Evolutionary conservation across 2,113 vertebrate genomes (phyloP).

Genomic region (Tachycineta bicolor): DNA sequence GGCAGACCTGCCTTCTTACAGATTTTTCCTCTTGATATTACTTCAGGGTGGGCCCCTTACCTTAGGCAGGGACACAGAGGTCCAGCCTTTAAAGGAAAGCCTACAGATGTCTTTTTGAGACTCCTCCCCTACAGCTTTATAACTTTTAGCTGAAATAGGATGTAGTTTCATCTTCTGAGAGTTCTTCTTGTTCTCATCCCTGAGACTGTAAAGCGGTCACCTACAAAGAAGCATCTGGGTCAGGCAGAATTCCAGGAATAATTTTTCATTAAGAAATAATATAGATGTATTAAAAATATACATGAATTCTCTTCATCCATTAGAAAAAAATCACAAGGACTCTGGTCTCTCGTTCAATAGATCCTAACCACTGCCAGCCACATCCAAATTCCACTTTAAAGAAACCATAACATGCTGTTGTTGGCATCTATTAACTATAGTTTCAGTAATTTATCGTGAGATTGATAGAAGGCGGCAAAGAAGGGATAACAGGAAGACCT

Average conservation of each 20-base stretch:
- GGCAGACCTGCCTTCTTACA: background rate
- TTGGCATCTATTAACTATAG: background rate
- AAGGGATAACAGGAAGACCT: background rate
- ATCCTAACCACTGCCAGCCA: background rate
- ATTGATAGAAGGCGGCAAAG: background rate
- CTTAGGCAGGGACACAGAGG: background rate
- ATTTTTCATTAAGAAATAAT: background rate
- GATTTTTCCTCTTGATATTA: background rate
- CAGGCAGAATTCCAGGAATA: background rate
- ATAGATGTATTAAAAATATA: background rate
- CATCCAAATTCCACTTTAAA: background rate
- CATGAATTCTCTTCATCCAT: background rate
- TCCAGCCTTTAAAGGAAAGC: background rate
- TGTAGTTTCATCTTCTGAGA: background rate
- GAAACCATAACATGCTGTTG: background rate
- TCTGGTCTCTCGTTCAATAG: background rate
- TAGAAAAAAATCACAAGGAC: background rate
- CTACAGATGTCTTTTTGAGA: background rate
- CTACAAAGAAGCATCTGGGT: background rate
- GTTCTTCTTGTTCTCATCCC: background rate
- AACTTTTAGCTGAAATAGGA: background rate
- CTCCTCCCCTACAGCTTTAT: background rate
- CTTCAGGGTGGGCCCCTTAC: background rate
- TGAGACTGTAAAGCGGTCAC: background rate
- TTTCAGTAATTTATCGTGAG: background rate